Conservation (phyloP, 2,797 vertebrate species). For the Threskiornis aethiopicus region DNA sequence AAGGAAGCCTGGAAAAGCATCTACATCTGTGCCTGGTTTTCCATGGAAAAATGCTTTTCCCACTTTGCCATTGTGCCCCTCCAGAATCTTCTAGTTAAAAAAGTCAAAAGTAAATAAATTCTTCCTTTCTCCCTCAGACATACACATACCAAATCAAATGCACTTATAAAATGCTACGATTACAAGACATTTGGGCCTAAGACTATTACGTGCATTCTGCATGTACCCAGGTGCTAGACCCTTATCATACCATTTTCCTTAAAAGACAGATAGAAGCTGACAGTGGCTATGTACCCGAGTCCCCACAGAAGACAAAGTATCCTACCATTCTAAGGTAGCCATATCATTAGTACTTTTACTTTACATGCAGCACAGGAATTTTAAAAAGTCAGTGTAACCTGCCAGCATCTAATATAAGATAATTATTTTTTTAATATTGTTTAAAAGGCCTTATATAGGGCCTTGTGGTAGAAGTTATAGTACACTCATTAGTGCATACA, state of each 20-base stretch:
- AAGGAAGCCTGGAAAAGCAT: not conserved
- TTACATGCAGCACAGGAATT: not conserved
- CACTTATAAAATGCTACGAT: not conserved
- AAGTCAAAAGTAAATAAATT: not conserved
- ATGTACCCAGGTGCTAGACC: not conserved
- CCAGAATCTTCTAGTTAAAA: not conserved
- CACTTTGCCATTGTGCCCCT: too few species aligned
- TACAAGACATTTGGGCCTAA: not conserved
- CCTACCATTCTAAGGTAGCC: not conserved
- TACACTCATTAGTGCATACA: not conserved
- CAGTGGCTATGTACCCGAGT: not conserved
- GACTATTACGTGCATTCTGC: not conserved
- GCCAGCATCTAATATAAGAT: not conserved
- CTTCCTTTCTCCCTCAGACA: not conserved
- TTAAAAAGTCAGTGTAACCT: not conserved
- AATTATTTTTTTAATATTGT: not conserved
- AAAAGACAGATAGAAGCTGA: not conserved
- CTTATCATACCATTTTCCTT: not conserved
- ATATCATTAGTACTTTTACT: not conserved
- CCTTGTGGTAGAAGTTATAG: not conserved
- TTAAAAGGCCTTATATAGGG: not conserved
- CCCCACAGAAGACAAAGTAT: not conserved
- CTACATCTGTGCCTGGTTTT: not conserved
- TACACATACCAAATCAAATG: accelerated
- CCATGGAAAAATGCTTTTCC: not conserved